Evolutionary conservation across 2,888 invertebrate species (phyloP), one percentile per base, ranked within the genome.

Genomic region (Dascillus cervinus): DNA sequence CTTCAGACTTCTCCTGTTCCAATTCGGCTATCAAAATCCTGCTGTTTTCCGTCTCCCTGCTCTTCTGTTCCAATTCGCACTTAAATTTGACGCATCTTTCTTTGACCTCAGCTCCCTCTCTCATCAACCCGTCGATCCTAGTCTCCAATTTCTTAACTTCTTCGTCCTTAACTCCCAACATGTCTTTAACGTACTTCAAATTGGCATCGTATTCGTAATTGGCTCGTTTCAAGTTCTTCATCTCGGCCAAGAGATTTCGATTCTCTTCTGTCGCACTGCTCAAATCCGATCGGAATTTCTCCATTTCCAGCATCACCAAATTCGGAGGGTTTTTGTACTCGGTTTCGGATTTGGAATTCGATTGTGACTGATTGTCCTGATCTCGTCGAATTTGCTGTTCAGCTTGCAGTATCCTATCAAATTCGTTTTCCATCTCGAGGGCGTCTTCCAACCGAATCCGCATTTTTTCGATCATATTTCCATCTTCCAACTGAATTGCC

Each of bases 381-480:
- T 45, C 42, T 15, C 46, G 37, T 26, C 69, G 69, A 0, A 64
- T 64, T 33, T 34, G 64, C 60, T 29, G 73, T 67, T 76, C 70
- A 13, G 65, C 59, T 23, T 74, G 71, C 22, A 82, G 61, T 4
- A 74, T 60, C 27, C 72, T 72, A 44, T 78, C 76, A 17, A 80
- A 59, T 43, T 78, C 74, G 20, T 73, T 67, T 49, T 83, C 81
- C 1, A 73, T 72, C 22, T 75, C 71, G 54, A 82, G 64, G 1
- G 77, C 73, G 1, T 71, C 69, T 43, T 83, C 79, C 3, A 86
- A 58, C 0, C 77, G 71, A 36, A 73, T 69, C 43, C 78, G 70
- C 47, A 82, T 66, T 32, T 78, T 75, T 49, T 76, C 71, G 41
- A 82, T 77, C 56, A 80, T 72, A 46, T 73, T 69, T 1, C 77